Conservation (phyloP, 2,113 vertebrate genomes). For the Numenius arquata region DNA sequence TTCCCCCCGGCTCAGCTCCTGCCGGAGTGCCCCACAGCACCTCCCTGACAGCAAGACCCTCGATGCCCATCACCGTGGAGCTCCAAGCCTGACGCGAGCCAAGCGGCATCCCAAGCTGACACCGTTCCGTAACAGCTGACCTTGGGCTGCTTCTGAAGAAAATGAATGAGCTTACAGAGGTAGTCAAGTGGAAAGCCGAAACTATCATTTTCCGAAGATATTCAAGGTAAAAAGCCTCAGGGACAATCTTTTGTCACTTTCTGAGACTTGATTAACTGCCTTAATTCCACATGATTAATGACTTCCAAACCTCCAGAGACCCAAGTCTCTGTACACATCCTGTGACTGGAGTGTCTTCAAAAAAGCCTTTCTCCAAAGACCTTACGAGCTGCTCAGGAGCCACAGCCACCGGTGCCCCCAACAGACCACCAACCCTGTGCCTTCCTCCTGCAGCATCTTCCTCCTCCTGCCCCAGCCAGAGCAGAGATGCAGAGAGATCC, state of each 20-base stretch:
- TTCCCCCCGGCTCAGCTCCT: neutral
- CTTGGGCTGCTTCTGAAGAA: slow-evolving; percentile 65
- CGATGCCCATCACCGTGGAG: neutral
- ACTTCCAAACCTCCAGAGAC: slow-evolving; percentile 27
- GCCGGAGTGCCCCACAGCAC: neutral
- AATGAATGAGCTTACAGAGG: slow-evolving; percentile 55
- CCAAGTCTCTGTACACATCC: neutral
- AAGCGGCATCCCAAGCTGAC: slow-evolving; percentile 33
- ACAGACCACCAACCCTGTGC: neutral
- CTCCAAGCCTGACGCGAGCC: neutral
- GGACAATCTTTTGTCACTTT: slow-evolving; percentile 61
- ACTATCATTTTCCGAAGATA: slow-evolving; percentile 67
- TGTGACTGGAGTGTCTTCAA: neutral
- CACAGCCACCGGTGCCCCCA: neutral
- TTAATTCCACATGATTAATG: slow-evolving; percentile 78
- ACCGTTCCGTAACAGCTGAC: neutral
- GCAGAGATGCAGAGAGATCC: neutral
- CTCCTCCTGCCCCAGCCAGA: neutral
- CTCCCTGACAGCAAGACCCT: neutral
- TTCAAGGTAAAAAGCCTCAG: slow-evolving; percentile 65
- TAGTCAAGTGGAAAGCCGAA: slow-evolving; percentile 62
- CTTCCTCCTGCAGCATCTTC: neutral
- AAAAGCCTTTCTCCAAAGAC: neutral
- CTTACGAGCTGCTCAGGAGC: neutral
- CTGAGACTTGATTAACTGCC: slow-evolving; percentile 73